Evolutionary conservation across 2,113 vertebrate genomes (phyloP).

Genomic region (Antidorcas marsupialis): DNA sequence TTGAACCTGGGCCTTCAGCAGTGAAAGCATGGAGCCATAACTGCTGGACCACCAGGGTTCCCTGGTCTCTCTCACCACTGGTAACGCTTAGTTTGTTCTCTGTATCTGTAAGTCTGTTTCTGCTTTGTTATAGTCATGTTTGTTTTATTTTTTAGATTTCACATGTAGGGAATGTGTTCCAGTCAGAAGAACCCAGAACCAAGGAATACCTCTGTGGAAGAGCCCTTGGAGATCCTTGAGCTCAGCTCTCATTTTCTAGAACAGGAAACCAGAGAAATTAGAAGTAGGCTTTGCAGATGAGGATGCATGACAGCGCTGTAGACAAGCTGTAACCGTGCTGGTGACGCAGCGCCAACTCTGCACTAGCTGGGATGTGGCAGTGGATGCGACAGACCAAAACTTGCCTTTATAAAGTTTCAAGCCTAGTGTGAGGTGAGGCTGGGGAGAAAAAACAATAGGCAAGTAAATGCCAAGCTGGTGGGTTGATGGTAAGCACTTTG

Average conservation of each 20-base stretch:
- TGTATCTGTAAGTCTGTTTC: neutral
- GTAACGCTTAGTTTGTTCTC: neutral
- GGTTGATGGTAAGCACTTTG: neutral
- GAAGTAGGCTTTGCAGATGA: neutral
- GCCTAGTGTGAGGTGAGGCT: neutral
- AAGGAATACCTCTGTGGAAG: neutral
- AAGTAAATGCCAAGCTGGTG: neutral
- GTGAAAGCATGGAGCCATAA: neutral
- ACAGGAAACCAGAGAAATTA: neutral
- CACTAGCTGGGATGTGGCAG: neutral
- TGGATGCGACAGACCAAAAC: neutral
- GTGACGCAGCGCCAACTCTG: neutral
- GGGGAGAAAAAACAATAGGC: neutral
- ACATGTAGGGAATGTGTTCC: neutral
- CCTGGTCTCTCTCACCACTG: neutral
- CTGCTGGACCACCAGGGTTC: neutral
- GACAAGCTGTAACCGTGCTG: rapidly evolving
- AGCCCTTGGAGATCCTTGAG: neutral
- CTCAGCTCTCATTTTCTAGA: neutral
- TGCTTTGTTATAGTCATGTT: neutral
- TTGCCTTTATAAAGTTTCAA: neutral
- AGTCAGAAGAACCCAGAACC: neutral
- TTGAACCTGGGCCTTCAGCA: neutral
- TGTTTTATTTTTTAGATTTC: neutral
- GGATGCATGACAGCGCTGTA: rapidly evolving